These are phyloP conservation scores for Acronicta aceris DNA, from an alignment of 2,888 invertebrate species.

Conservation along the genomic window DNA sequence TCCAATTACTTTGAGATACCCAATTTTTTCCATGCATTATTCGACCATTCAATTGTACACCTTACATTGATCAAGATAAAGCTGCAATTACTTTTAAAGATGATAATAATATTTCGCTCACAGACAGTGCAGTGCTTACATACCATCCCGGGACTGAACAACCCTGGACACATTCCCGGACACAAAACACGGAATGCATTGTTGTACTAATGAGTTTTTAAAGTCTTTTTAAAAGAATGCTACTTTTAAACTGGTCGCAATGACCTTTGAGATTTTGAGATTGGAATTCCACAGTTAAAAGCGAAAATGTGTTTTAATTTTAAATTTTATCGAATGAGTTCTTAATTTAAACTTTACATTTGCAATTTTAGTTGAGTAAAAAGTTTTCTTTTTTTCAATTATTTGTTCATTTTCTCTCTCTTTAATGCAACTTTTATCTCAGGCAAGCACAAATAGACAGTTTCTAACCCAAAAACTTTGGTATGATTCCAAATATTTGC, in stretches of 20 bases:
- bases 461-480: too few species aligned
- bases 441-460: neutral
- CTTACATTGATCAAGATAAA: neutral
- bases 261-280: slow-evolving; percentile 50
- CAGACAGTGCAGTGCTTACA: slow-evolving; percentile 31
- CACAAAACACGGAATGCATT: slow-evolving; percentile 70
- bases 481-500: slow-evolving; percentile 8
- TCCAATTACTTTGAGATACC: slow-evolving; percentile 28
- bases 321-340: slow-evolving; percentile 31
- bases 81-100: slow-evolving; percentile 3
- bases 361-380: slow-evolving; percentile 10
- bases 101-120: slow-evolving; percentile 22
- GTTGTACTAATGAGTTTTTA: slow-evolving; percentile 66
- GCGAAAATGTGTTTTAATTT: slow-evolving; percentile 42
- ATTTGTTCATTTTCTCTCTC: too few species aligned
- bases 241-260: slow-evolving; percentile 51
- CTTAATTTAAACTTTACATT: slow-evolving; percentile 36
- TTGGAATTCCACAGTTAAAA: slow-evolving; percentile 45
- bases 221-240: slow-evolving; percentile 51
- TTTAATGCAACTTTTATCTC: neutral
- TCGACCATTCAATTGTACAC: neutral
- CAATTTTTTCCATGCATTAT: slow-evolving; percentile 3
- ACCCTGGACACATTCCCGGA: slow-evolving; percentile 61
- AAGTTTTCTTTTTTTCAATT: too few species aligned
- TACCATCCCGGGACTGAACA: slow-evolving; percentile 52